Base-by-base conservation (phyloP, 2,113 vertebrate species). In the Callopanchax toddi region DNA sequence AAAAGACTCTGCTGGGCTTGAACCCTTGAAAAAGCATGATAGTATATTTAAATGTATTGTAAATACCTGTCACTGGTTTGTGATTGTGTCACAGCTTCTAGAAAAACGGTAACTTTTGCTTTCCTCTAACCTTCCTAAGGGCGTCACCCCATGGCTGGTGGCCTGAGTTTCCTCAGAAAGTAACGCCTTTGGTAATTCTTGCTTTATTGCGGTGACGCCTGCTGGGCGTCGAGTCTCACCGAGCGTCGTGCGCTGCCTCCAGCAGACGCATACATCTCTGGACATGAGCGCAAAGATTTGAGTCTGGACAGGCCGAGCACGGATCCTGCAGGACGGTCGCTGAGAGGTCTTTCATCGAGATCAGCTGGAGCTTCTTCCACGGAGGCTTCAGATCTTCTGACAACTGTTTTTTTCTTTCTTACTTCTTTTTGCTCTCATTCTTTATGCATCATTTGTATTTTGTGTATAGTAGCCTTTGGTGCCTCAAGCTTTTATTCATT, bases 71-170 rank as follows among this genome's bases (percentile, higher is more conserved):
- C 90, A 78, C 90, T 91, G 91, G 84, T 84, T 87, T 91, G 87
- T 92, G 91, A 86, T 80, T 67, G 57, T 70, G 56, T 81, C 83
- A 82, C 85, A 72, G 73, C 74, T 78, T 91, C 85, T 82, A 60
- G 64, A 44, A 32, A 55, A 91, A 84, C 73, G 82, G 78, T 87
- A 59, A 76, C 29, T 82, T 91, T 53, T 76, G 56, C 60, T 81
- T 87, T 83, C 64, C 68, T 86, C 90, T 93, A 91, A 88, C 93
- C 90, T 93, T 90, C 85, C 86, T 91, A 93, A 99, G 97, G 97
- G 97, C 92, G 95, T 98, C 86, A 99, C 96, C 42, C 97, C 97
- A 20, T 99, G 97, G 97, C 94, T 99, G 90, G 96, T 99, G 90
- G 97, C 96, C 92, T 93, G 95, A 95, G 93, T 91, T 86, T 36